Conservation (phyloP, 2,113 vertebrate genomes). For the Hydrochoerus hydrochaeris region DNA sequence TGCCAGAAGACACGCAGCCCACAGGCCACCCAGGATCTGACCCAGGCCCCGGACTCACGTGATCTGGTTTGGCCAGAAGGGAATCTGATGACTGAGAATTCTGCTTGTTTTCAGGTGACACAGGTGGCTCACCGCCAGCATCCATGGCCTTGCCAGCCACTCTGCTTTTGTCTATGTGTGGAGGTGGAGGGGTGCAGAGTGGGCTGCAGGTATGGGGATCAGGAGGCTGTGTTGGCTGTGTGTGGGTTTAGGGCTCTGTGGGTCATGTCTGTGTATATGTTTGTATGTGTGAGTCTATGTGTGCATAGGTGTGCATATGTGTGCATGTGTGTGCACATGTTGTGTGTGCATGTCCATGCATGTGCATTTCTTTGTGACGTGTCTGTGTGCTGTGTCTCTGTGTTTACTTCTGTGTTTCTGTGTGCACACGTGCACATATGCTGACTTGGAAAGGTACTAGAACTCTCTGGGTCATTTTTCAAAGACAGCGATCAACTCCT, state of each 20-base stretch:
- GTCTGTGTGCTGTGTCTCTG: accelerated
- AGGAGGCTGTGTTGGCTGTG: neutral
- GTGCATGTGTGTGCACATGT: neutral
- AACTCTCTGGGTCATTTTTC: too few relatives aligned
- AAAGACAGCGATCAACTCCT: neutral
- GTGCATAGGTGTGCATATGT: too few relatives aligned
- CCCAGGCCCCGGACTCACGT: neutral
- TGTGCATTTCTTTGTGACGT: neutral
- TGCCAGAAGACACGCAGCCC: neutral
- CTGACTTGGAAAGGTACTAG: neutral
- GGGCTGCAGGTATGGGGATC: neutral
- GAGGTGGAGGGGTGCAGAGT: neutral
- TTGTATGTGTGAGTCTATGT: accelerated
- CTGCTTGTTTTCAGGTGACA: neutral
- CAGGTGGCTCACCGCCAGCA: neutral
- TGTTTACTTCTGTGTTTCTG: neutral
- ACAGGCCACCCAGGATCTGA: neutral
- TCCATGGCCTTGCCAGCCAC: neutral
- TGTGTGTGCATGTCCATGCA: too few relatives aligned
- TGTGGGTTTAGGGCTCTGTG: neutral
- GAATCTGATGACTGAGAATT: neutral
- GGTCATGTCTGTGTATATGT: neutral
- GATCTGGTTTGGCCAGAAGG: neutral
- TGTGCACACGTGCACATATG: neutral
- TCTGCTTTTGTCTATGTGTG: neutral